Percentiles rank a stretch among this genome's conserved stretches.
Evolutionary conservation across 2,888 invertebrate species (phyloP).

Genomic region (Tholera decimalis): DNA sequence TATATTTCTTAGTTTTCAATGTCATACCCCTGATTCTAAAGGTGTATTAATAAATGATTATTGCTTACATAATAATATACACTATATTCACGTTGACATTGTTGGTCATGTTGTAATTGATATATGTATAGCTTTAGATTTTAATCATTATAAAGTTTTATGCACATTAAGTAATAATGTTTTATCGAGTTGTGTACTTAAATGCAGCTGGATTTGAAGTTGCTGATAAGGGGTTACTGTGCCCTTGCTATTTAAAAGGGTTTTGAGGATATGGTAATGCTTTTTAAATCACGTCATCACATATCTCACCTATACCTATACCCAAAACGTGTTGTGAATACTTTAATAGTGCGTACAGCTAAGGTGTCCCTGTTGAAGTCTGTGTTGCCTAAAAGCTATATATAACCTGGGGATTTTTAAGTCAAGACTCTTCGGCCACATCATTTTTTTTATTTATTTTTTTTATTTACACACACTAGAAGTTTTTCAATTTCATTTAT

Average conservation of each 20-base stretch:
- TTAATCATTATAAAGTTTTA: constrained; percentile 29
- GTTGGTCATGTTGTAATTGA: neutral
- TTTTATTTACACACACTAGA: too few relatives aligned
- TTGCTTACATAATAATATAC: neutral
- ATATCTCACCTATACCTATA: too few relatives aligned
- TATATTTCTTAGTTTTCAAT: constrained; percentile 34
- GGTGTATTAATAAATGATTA: constrained; percentile 17
- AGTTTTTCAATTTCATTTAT: too few relatives aligned
- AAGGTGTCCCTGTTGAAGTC: too few relatives aligned
- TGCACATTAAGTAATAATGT: constrained; percentile 1
- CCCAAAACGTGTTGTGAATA: too few relatives aligned
- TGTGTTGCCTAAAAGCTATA: too few relatives aligned
- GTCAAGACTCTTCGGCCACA: too few relatives aligned
- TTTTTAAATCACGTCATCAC: too few relatives aligned
- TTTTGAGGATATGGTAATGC: neutral
- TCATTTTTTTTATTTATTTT: too few relatives aligned
- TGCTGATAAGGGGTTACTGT: neutral
- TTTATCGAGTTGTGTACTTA: neutral
- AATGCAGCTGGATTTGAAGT: neutral
- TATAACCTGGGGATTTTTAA: too few relatives aligned
- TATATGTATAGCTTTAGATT: constrained; percentile 4
- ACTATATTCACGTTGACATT: constrained; percentile 18
- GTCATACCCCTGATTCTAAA: constrained; percentile 25
- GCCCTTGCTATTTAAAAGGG: neutral
- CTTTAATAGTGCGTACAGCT: too few relatives aligned